Evolutionary conservation across 2,113 vertebrate genomes (phyloP), one percentile per base, ranked within the genome.

Genomic region (Trochalopteron elliotii): DNA sequence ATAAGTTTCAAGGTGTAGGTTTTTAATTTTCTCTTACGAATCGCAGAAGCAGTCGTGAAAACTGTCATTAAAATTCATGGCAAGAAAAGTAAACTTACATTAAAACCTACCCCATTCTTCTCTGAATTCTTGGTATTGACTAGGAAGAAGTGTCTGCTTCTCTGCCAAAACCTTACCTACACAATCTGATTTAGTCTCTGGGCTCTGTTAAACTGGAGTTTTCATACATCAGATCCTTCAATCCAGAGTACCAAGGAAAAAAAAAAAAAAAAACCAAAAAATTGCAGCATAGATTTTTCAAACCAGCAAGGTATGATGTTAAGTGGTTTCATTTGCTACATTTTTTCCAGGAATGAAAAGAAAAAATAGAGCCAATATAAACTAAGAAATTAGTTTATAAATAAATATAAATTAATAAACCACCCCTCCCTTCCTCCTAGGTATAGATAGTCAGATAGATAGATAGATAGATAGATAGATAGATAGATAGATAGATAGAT

Each of bases 21-120:
- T 98, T 97, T 97, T 97, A 95, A 97, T 90, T 97, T 97, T 97
- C 97, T 97, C 95, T 89, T 57, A 83, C 42, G 60, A 95, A 97
- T 97, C 81, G 85, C 93, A 95, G 87, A 95, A 78, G 88, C 93
- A 95, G 91, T 86, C 7, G 33, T 86, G 78, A 97, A 97, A 95
- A 81, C 56, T 80, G 61, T 83, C 96, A 97, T 98, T 97, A 97
- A 98, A 98, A 98, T 98, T 97, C 97, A 97, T 96, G 96, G 85
- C 94, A 80, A 94, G 90, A 85, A 96, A 97, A 96, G 96, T 93
- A 96, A 98, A 97, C 93, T 94, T 93, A 45, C 53, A 93, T 94
- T 97, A 96, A 94, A 97, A 96, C 63, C 93, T 93, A 90, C 92
- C 74, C 77, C 37, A 70, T 93, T 94, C 95, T 93, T 93, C 57